Percentiles rank a stretch among this genome's conserved stretches.
Evolutionary conservation across 2,113 vertebrate genomes (phyloP).

Genomic region (Spermophilus dauricus): DNA sequence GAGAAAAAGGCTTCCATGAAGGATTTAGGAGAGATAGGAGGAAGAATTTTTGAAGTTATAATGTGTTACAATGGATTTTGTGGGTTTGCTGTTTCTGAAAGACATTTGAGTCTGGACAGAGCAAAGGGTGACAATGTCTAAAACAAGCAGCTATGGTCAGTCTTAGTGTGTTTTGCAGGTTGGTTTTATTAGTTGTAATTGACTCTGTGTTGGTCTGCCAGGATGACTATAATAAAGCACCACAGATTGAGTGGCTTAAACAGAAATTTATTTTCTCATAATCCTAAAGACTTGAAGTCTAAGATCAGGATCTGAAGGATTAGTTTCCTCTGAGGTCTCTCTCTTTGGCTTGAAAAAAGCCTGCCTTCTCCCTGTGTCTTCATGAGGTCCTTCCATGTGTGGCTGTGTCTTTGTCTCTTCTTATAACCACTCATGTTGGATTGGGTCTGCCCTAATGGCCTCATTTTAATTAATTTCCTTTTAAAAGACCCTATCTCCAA

Average conservation of each 20-base stretch:
- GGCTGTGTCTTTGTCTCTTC: not conserved
- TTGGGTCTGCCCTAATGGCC: not conserved
- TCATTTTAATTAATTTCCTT: slow-evolving; percentile 7
- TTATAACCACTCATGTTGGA: not conserved
- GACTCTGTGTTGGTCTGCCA: not conserved
- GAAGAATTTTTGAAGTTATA: not conserved
- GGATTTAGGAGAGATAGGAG: slow-evolving; percentile 4
- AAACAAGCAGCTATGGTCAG: slow-evolving; percentile 14
- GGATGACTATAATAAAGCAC: not conserved
- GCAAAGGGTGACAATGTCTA: not conserved
- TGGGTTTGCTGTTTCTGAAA: slow-evolving; percentile 51
- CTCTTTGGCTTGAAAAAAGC: not conserved
- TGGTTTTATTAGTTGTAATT: not conserved
- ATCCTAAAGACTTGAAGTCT: not conserved
- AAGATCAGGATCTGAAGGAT: not conserved
- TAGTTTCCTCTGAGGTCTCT: not conserved
- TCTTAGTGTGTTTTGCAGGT: not conserved
- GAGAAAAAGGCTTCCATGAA: not conserved
- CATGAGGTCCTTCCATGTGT: not conserved
- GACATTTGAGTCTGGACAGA: slow-evolving; percentile 46
- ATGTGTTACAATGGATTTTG: slow-evolving; percentile 40
- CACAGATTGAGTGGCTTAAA: not conserved
- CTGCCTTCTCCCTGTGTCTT: not conserved
- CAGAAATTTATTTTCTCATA: not conserved
- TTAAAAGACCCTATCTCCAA: not conserved